These are phyloP conservation scores for Alouatta palliata DNA, from an alignment of 2,113 vertebrate genomes.

Conservation along the genomic window DNA sequence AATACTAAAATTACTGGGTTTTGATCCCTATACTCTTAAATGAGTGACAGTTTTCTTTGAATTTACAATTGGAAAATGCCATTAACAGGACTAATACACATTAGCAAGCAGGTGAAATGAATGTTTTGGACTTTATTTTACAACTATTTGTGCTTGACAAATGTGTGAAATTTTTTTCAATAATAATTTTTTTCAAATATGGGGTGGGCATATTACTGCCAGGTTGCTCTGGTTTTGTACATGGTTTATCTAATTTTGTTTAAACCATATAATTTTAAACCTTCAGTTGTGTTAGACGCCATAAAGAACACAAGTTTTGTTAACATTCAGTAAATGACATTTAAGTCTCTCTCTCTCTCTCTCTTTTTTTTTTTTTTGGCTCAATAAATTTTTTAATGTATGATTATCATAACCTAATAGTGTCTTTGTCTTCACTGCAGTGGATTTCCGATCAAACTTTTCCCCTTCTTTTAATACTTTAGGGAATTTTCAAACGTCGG, in stretches of 20 bases:
- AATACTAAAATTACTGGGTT: slow-evolving; percentile 81
- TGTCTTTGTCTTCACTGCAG: slow-evolving; percentile 99
- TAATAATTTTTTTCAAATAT: slow-evolving; percentile 85
- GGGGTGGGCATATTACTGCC: slow-evolving; percentile 85
- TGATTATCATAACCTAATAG: slow-evolving; percentile 98
- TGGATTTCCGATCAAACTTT: slow-evolving; percentile 99
- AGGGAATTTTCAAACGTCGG: slow-evolving; percentile 99
- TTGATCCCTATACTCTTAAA: slow-evolving; percentile 83
- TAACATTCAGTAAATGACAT: slow-evolving; percentile 91
- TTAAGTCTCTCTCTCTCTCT: slow-evolving; percentile 84
- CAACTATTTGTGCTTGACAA: slow-evolving; percentile 87
- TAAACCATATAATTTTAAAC: slow-evolving; percentile 83
- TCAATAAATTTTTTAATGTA: slow-evolving; percentile 90
- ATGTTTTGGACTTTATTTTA: slow-evolving; percentile 86
- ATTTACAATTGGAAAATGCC: slow-evolving; percentile 89
- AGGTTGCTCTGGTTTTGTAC: slow-evolving; percentile 88
- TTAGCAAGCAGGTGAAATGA: slow-evolving; percentile 91
- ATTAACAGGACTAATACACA: slow-evolving; percentile 90
- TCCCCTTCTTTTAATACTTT: slow-evolving; percentile 99
- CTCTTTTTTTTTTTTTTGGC: slow-evolving; percentile 86
- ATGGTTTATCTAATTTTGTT: slow-evolving; percentile 81
- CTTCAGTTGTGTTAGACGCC: slow-evolving; percentile 83
- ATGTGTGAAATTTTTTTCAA: slow-evolving; percentile 79
- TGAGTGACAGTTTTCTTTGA: slow-evolving; percentile 88
- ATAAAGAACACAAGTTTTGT: slow-evolving; percentile 85